phyloP scores from a whole-genome alignment of 2,888 invertebrate species.

The Atethmia centrago region DNA sequence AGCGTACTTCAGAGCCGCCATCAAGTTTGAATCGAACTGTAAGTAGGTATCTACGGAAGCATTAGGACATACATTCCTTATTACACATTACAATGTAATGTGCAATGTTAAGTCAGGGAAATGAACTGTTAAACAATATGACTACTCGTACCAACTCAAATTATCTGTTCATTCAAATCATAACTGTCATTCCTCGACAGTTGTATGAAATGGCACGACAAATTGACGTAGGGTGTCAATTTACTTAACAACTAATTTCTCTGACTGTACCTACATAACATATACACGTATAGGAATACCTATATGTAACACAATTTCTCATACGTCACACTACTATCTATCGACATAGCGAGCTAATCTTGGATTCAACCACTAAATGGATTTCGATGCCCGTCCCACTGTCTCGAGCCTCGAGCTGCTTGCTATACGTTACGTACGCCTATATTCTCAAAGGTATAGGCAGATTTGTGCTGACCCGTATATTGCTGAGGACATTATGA shows the following conservation, averaged over 20 bases:
- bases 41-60: conserved; percentile 4
- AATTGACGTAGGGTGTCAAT: no score
- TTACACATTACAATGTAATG: conserved; percentile 10
- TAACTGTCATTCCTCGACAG: no score
- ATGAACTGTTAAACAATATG: no score
- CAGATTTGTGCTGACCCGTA: not conserved
- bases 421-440: conserved; percentile 9
- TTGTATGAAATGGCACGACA: no score
- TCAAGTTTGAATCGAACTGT: no score
- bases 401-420: conserved; percentile 6
- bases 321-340: conserved; percentile 13
- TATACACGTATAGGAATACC: no score
- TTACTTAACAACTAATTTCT: no score
- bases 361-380: conserved; percentile 50
- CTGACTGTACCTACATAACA: not conserved
- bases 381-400: conserved; percentile 18
- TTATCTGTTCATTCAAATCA: no score
- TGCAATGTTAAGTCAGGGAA: not conserved
- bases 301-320: conserved; percentile 5
- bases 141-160: no score
- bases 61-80: conserved; percentile 5
- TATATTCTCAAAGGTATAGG: conserved; percentile 1
- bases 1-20: no score
- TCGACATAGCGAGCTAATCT: conserved; percentile 39
- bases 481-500: not conserved